Evolutionary conservation across 2,113 vertebrate genomes (phyloP), one percentile per base, ranked within the genome.

Genomic region (Podiceps cristatus): DNA sequence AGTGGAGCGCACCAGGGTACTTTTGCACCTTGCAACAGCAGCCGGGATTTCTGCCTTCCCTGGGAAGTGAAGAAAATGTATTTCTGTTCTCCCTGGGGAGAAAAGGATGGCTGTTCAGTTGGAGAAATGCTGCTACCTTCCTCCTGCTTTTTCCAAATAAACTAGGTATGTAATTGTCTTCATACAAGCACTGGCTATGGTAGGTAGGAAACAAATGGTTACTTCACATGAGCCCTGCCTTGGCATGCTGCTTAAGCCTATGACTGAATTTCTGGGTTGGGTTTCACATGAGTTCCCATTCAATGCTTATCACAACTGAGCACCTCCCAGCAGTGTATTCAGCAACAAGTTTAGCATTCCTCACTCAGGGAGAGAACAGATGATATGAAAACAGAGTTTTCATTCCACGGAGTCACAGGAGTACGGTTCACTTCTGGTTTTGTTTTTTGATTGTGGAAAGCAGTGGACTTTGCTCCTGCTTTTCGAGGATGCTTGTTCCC

Each of bases 381-480:
- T 71, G 10, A 42, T n/a, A 33, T 0, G 9, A 85, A 74, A 77
- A 37, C 2, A 90, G 13, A n/a, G n/a, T n/a, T n/a, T n/a, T 23
- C 45, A 67, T 33, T n/a, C n/a, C n/a, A n/a, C n/a, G 62, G 63
- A 31, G 9, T 20, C 73, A n/a, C 27, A 25, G 53, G 6, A 93
- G 10, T 20, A 14, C 52, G 0, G 0, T 45, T 91, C 1, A 3
- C 8, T 88, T 79, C 64, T 45, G 1, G 1, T 56, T 72, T 40
- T 18, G 8, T 4, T 2, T 5, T 19, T 40, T n/a, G 3, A n/a
- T 80, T 82, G 37, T 47, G 29, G 40, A 52, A 88, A 40, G 22
- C 8, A 17, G 8, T 19, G 37, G 55, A 40, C 37, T 58, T 59
- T 78, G 27, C 28, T 66, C 16, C 63, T 1, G 2, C 18, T 71